Evolutionary conservation across 2,888 invertebrate genomes (phyloP).

Genomic region (Dryobota labecula): DNA sequence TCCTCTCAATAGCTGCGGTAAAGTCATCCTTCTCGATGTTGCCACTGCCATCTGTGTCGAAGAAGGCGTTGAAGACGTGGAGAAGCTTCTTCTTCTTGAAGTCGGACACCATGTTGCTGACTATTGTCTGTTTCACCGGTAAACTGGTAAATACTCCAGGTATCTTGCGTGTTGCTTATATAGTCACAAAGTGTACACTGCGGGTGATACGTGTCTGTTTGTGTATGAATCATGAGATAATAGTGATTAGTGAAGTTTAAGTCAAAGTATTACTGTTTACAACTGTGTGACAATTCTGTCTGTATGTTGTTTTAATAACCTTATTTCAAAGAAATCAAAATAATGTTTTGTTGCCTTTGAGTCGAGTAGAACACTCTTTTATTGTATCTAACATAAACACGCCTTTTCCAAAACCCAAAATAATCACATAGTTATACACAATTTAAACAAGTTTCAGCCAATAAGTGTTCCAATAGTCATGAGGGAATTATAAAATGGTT

Average conservation of each 20-base stretch:
- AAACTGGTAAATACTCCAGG: conserved; percentile 44
- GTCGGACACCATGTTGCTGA: conserved; percentile 93
- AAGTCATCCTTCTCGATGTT: conserved; percentile 97
- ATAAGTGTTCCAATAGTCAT: conserved; percentile 34
- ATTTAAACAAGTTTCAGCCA: conserved; percentile 30
- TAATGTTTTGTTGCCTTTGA: not conserved
- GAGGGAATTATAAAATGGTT: conserved; percentile 55
- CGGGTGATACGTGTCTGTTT: conserved; percentile 40
- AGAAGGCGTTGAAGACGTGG: conserved; percentile 96
- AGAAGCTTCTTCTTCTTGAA: conserved; percentile 97
- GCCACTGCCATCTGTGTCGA: conserved; percentile 97
- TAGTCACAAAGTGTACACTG: conserved; percentile 46
- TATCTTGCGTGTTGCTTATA: conserved; percentile 51
- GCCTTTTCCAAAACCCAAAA: not conserved
- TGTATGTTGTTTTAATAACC: conserved; percentile 16
- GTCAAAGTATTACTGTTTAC: conserved; percentile 18
- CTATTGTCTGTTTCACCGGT: conserved; percentile 30
- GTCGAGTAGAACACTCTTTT: not conserved
- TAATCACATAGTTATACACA: conserved; percentile 18
- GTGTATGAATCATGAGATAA: conserved; percentile 63
- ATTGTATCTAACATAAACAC: not conserved
- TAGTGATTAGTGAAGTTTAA: conserved; percentile 54
- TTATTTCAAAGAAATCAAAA: not conserved
- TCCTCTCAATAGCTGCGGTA: conserved; percentile 95
- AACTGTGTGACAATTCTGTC: not conserved